Conservation (phyloP, 2,113 vertebrate genomes). For the Galemys pyrenaicus region DNA sequence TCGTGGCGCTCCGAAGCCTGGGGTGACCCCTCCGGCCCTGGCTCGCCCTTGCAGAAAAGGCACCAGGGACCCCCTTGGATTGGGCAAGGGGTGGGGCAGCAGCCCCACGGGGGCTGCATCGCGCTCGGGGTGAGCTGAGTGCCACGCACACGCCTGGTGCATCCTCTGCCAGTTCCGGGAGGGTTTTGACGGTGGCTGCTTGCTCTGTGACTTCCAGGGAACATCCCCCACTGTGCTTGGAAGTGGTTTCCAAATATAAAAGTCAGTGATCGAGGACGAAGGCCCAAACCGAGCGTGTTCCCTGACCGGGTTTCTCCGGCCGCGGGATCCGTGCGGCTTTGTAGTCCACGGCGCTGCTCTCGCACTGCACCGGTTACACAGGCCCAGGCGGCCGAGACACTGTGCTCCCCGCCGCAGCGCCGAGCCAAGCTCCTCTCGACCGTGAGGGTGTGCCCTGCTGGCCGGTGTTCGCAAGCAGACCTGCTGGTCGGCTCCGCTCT, state of each 20-base stretch:
- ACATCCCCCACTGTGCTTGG: rapidly evolving
- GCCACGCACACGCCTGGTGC: rapidly evolving
- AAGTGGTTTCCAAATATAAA: background rate
- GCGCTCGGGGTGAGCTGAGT: rapidly evolving
- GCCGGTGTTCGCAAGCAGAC: background rate
- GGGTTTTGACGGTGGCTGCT: background rate
- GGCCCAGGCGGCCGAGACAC: background rate
- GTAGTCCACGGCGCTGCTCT: background rate
- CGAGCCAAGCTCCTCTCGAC: background rate
- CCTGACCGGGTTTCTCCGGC: rapidly evolving
- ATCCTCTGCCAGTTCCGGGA: background rate
- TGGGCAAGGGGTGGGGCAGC: rapidly evolving
- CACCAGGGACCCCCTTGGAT: rapidly evolving
- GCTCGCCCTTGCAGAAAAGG: background rate
- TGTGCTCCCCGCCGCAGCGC: rapidly evolving
- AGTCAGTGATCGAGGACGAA: rapidly evolving
- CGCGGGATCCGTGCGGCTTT: rapidly evolving
- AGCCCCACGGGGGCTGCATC: background rate
- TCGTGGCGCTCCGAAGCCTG: background rate
- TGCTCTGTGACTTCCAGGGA: background rate
- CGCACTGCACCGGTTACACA: background rate
- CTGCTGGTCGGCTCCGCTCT: background rate
- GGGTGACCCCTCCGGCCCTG: background rate
- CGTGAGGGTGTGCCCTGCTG: background rate
- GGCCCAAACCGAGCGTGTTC: background rate